Base-by-base conservation (phyloP, 2,888 invertebrate species). In the Ichneumoninae sp. region DNA sequence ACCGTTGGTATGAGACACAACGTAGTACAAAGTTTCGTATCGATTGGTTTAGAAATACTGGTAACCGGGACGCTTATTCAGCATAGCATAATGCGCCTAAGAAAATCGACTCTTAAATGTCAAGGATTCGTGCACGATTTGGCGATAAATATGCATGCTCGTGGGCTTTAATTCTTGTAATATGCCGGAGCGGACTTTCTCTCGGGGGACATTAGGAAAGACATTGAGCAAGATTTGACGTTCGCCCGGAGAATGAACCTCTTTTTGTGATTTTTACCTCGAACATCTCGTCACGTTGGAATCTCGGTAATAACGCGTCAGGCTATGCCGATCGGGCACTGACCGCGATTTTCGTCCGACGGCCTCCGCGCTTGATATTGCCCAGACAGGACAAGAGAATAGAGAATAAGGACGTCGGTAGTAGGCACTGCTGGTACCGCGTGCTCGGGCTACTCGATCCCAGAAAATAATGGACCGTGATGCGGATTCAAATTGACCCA, bases 381-480 rank as follows among this genome's bases (percentile, higher is more conserved):
- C 63, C 30, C 30, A 13, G 22, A 22, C 16, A 36, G 16, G 8
- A 63, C 36, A 5, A 8, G 63, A 36, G 13, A 33, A 52, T 8
- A 13, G n/a, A 33, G 33, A 52, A 71, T 36, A 71, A 71, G 36
- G 36, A 36, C 22, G 57, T 44, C 57, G 22, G 36, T 6, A 40
- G 26, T 30, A 5, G 60, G 6, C 40, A 47, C 30, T 40, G 40
- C 19, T 1, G 22, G 68, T 13, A 10, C 2, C 19, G 60, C 4
- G 44, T n/a, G 57, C 10, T 26, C 54, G 10, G 26, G 57, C 22
- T 54, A 71, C 85, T 52, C 76, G 69, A 65, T 81, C 79, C 70
- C 73, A 36, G 77, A 79, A 86, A 86, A 88, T 88, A 88, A 87
- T 83, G 85, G 83, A 81, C 79, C 81, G 85, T 79, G 82, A 84